Evolutionary conservation across 2,888 invertebrate species (phyloP).

Genomic region (Clivina fossor): DNA sequence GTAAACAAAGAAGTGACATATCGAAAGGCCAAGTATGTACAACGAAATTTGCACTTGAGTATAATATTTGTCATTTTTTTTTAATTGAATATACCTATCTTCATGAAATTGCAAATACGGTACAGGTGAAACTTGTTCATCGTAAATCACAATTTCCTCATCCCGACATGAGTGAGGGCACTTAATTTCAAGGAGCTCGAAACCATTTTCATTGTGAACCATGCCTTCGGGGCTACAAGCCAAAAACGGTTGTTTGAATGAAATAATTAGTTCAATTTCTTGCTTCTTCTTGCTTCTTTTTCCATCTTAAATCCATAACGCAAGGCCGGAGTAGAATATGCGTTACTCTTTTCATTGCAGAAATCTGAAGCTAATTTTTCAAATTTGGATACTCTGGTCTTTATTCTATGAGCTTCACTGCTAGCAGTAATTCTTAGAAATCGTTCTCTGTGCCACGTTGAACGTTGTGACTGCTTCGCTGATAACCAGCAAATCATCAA

Average conservation of each 20-base stretch:
- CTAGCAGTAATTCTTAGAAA: slow-evolving; percentile 3
- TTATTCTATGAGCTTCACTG: neutral
- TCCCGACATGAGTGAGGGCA: neutral
- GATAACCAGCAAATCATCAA: too few relatives aligned
- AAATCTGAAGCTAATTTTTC: neutral
- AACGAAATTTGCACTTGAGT: slow-evolving; percentile 1
- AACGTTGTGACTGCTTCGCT: neutral
- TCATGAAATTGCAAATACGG: neutral
- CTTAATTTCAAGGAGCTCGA: neutral
- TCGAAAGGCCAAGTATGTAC: neutral
- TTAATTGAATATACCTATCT: neutral
- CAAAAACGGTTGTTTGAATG: neutral
- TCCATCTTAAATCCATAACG: slow-evolving; percentile 11
- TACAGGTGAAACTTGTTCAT: neutral
- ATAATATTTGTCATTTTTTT: slow-evolving; percentile 3
- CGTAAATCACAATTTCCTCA: neutral
- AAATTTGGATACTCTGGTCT: neutral
- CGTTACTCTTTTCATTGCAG: neutral
- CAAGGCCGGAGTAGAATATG: neutral
- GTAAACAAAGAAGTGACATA: slow-evolving; percentile 8
- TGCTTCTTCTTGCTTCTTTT: neutral
- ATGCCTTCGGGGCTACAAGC: too few relatives aligned
- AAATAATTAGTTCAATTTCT: neutral
- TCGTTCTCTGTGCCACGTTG: neutral
- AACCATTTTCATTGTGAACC: neutral